Base-by-base conservation (phyloP, 2,888 invertebrate species). In the Diploptera punctata region DNA sequence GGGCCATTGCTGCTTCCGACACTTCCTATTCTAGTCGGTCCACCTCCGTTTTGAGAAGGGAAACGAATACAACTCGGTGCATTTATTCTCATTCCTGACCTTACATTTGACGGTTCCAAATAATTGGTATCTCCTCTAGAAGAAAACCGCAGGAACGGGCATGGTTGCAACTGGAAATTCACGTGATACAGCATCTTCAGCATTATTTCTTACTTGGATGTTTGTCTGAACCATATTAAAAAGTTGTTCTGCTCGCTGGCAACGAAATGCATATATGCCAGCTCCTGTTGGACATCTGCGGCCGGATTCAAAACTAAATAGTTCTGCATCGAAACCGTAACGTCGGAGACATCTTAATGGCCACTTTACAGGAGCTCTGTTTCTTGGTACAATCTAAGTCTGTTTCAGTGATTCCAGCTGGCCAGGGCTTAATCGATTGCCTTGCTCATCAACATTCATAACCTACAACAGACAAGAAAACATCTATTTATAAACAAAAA, bases 231-330 rank as follows among this genome's bases (percentile, higher is more conserved):
- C 89, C 78, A 93, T 87, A 78, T 93, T 91, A 83, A 98, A 98
- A 54, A 98, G 86, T 74, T 91, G 87, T 79, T 95, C 93, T 9
- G 98, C 97, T 81, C 93, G 88, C 70, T 90, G 88, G 81, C 98
- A 97, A 77, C 91, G 91, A 83, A 98, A 98, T 21, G 95, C 97
- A 84, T 95, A 98, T 78, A 98, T 95, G 7, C 98, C 98, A 76
- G 94, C 92, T 0, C 98, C 98, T 1, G 97, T 97, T 67, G 92
- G 90, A 82, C 97, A 97, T 68, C 86, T 80, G 21, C 86, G 84
- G 0, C 92, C 94, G 77, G 97, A 95, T 85, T 99, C 98, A 82
- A 98, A 98, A 77, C 95, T 97, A 82, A 98, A 98, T 77, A 95
- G 87, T 81, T 94, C 93, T 29, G 89, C 90, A 81, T 97, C 97